Base-by-base conservation (phyloP, 2,797 vertebrate species). In the Anguilla obscura region DNA sequence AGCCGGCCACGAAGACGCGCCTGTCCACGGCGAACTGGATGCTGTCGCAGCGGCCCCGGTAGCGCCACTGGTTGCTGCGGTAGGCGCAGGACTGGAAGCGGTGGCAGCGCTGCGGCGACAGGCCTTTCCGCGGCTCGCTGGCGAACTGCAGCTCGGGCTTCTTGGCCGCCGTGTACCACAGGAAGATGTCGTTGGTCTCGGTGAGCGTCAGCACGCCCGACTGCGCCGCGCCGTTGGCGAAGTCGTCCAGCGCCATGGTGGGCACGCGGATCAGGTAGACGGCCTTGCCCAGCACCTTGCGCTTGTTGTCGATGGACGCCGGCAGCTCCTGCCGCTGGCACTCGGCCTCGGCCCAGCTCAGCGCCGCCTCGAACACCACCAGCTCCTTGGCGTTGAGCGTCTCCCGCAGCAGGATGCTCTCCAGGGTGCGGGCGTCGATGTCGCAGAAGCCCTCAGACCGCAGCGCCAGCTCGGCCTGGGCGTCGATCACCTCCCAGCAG, bases 401-500 rank as follows among this genome's bases (percentile, higher is more conserved):
- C 95, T 99, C 98, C 91, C 98, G 95, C 91, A 96, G 96, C 89
- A 99, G 96, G 92, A 99, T 99, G 92, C 98, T 99, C 96, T 99
- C 97, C 88, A 99, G 96, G 0, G 98, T 99, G 93, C 98, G 97
- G 91, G 97, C 95, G 94, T 99, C 98, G 88, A 99, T 99, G 96
- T 99, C 98, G 24, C 98, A 98, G 96, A 99, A 99, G 12, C 98
- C 98, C 92, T 99, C 98, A 0, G 98, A 99, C 95, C 98, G 96
- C 92, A 99, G 95, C 69, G 98, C 98, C 88, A 99, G 95, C 94
- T 99, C 98, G 0, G 98, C 98, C 84, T 99, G 98, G 88, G 98
- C 98, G 89, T 99, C 98, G 87, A 99, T 99, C 94, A 99, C 98
- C 93, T 99, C 98, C 98, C 98, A 99, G 94, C 98, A 99, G 84